Base-by-base conservation (phyloP, 2,797 vertebrate species). In the Nothura maculosa region DNA sequence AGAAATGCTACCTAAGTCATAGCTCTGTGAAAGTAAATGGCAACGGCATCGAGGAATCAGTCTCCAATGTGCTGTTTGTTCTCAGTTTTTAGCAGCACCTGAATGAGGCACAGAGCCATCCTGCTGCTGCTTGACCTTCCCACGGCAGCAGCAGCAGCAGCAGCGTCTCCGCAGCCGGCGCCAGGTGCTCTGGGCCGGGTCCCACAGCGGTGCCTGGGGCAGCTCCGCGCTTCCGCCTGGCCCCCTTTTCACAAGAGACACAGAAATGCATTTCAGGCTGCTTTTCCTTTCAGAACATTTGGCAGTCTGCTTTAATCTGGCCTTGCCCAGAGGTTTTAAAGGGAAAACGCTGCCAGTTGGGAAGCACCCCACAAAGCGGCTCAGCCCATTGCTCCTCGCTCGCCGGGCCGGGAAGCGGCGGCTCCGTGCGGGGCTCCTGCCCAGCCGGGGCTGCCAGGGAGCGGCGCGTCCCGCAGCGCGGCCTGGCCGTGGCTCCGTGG, bases 401-500 rank as follows among this genome's bases (percentile, higher is more conserved):
- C 12, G 24, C 47, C 47, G 24, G 47, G 47, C 47, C 5, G 22
- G 36, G 40, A 66, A 54, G 85, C 69, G 84, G 72, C 62, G 48
- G 7, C 81, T 92, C 86, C 62, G 27, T 55, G 66, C 77, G 61
- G 16, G 15, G 52, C 79, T 42, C 74, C 42, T 67, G 66, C 85
- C 78, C 28, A 83, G 79, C 64, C 27, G 12, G 27, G 50, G 50
- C 27, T 16, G 50, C 50, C 12, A 13, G 27, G 50, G 50, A 16
- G 50, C 27, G 25, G 27, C 28, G 27, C 14, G 28, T 18, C 52
- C 52, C 52, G 52, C 52, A 10, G 16, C 48, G 48, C 16, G 28
- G 52, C 52, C 52, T 54, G 50, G 15, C 52, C 93, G 79, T 78
- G 93, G 68, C 89, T n/a, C n/a, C 87, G 93, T 79, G 70, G 82